Percentiles rank a stretch among this genome's conserved stretches.
These are phyloP conservation scores for Aphelinus certus DNA, from an alignment of 1,140 invertebrate genomes.

Conservation along the genomic window DNA sequence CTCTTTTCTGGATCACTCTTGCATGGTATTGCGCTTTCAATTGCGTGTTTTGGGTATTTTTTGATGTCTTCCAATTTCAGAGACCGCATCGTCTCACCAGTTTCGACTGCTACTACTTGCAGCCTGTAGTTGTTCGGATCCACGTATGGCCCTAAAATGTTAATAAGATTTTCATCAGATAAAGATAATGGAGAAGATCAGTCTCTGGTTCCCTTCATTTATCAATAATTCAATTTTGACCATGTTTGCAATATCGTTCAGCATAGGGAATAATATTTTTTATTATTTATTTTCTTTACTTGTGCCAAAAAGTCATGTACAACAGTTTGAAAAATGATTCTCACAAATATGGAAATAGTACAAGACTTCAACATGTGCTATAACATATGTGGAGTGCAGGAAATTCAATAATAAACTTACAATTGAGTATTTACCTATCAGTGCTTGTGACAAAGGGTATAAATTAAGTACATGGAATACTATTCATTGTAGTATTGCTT, in stretches of 20 bases:
- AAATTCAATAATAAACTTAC: no score
- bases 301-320: background rate
- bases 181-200: background rate
- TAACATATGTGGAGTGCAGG: no score
- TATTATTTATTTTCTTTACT: background rate
- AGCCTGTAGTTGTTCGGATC: conserved; percentile 12
- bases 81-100: background rate
- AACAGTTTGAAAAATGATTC: background rate
- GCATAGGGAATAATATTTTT: background rate
- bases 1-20: conserved; percentile 3
- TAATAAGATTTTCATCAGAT: background rate
- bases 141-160: conserved; percentile 4
- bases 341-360: background rate
- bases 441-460: no score
- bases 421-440: no score
- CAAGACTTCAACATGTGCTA: no score
- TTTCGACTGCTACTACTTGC: background rate
- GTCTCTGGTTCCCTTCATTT: background rate
- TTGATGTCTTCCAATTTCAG: conserved; percentile 9
- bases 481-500: no score
- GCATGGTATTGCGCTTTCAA: conserved; percentile 22
- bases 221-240: background rate
- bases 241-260: no score
- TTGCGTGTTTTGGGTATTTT: conserved; percentile 12
- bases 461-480: no score